These are phyloP conservation scores for Cebus imitator DNA, from an alignment of 2,113 vertebrate genomes.

Conservation along the genomic window DNA sequence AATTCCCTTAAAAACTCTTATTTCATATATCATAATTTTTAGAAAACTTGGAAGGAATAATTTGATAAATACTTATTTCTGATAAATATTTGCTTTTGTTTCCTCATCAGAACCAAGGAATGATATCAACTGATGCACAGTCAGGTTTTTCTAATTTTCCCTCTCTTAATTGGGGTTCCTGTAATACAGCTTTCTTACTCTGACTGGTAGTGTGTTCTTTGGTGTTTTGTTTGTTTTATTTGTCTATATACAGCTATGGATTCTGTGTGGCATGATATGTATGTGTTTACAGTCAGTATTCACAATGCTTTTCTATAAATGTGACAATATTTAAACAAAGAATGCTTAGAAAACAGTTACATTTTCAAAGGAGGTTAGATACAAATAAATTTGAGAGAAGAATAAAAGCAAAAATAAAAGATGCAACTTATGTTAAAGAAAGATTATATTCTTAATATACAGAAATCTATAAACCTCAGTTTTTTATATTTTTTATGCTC, in stretches of 20 bases:
- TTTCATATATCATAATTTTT: neutral
- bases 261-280: neutral
- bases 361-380: neutral
- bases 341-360: neutral
- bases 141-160: neutral
- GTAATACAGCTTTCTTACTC: fast-evolving
- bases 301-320: neutral
- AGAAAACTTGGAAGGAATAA: neutral
- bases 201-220: too few relatives aligned
- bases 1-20: neutral
- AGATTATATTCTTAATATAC: neutral
- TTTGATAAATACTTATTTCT: neutral
- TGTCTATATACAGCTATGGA: neutral
- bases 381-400: neutral
- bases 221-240: neutral
- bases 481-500: neutral
- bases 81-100: neutral
- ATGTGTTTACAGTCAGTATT: neutral
- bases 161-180: neutral
- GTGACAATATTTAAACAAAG: neutral
- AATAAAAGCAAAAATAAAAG: neutral
- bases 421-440: neutral
- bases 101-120: neutral
- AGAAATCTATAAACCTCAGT: neutral
- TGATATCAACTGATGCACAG: neutral